Percentiles rank a stretch among this genome's conserved stretches.
Evolutionary conservation across 2,113 vertebrate genomes (phyloP).

Genomic region (Eurypyga helias): DNA sequence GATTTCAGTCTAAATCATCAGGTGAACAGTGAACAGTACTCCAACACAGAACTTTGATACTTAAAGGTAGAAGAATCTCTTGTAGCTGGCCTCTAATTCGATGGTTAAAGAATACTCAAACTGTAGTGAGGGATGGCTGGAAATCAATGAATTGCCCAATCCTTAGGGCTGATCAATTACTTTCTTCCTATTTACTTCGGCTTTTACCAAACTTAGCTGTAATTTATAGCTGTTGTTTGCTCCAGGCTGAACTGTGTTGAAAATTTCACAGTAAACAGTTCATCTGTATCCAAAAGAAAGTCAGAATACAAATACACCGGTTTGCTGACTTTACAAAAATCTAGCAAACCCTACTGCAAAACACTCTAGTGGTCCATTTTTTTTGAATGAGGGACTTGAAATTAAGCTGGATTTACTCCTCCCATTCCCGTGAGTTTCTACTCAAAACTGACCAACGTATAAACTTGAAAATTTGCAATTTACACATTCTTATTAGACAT

Average conservation of each 20-base stretch:
- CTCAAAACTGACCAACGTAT: neutral
- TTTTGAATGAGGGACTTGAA: neutral
- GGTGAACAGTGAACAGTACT: neutral
- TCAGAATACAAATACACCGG: neutral
- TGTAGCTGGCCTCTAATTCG: neutral
- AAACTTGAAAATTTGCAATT: neutral
- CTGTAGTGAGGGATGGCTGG: neutral
- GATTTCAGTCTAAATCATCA: neutral
- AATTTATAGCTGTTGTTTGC: neutral
- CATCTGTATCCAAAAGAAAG: neutral
- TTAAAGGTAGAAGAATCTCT: neutral
- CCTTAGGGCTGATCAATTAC: neutral
- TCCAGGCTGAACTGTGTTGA: neutral
- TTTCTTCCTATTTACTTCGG: neutral
- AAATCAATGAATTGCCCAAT: neutral
- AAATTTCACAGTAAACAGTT: neutral
- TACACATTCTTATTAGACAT: neutral
- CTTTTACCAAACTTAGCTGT: neutral
- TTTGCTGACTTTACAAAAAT: neutral
- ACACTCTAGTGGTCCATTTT: neutral
- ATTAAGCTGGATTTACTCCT: neutral
- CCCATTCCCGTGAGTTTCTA: neutral
- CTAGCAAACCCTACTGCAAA: neutral
- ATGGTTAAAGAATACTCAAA: neutral
- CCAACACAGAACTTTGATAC: fast-evolving